Percentiles rank a stretch among this genome's conserved stretches.
Conservation (phyloP, 1,140 invertebrate species). For the Drosophila insularis region DNA sequence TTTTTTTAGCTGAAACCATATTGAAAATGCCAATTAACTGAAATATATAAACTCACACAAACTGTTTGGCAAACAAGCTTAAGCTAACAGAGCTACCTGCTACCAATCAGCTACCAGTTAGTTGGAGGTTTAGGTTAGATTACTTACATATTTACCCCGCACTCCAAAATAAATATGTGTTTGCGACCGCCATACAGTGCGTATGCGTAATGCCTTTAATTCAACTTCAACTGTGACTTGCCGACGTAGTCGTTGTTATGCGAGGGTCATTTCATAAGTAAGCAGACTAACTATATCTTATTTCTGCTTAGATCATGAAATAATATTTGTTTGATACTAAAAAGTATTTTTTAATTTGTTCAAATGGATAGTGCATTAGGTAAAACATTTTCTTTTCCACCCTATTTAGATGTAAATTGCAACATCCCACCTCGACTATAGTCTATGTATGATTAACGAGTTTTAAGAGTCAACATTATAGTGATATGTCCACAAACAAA, state of each 20-base stretch:
- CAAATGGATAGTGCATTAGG: too few species aligned
- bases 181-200: slow-evolving; percentile 58
- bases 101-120: slow-evolving; percentile 44
- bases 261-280: not conserved
- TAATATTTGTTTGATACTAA: too few species aligned
- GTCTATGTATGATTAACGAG: not conserved
- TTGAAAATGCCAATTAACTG: slow-evolving; percentile 55
- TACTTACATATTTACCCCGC: slow-evolving; percentile 36
- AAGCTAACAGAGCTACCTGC: slow-evolving; percentile 56
- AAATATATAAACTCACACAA: slow-evolving; percentile 30
- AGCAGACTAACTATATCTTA: not conserved
- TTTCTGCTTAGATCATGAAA: too few species aligned
- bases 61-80: slow-evolving; percentile 68
- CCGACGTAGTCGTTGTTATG: slow-evolving; percentile 7
- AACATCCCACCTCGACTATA: too few species aligned
- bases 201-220: slow-evolving; percentile 65
- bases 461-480: not conserved
- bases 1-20: not conserved
- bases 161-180: slow-evolving; percentile 21
- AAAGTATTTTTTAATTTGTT: too few species aligned
- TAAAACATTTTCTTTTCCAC: too few species aligned
- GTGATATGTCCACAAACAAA: not conserved
- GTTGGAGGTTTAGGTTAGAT: slow-evolving; percentile 48
- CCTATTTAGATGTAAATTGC: too few species aligned
- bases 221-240: slow-evolving; percentile 48